Evolutionary conservation across 1,140 invertebrate genomes (phyloP).

Genomic region (Achroia grisella): DNA sequence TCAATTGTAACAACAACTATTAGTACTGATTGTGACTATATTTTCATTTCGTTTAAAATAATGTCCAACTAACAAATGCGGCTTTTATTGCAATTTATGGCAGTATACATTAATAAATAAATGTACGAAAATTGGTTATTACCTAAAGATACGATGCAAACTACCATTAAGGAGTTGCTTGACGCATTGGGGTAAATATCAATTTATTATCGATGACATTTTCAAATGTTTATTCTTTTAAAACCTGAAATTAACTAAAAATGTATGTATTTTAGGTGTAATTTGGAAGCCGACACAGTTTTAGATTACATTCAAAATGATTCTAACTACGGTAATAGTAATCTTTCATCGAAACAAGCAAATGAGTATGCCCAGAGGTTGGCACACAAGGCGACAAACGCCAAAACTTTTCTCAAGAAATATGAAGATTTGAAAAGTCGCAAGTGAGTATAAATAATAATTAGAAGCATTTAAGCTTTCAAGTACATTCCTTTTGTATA

Average conservation of each 20-base stretch:
- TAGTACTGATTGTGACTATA: too few relatives aligned
- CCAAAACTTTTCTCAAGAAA: slow-evolving; percentile 65
- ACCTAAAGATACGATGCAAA: slow-evolving; percentile 60
- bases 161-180: slow-evolving; percentile 65
- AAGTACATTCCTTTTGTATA: too few relatives aligned
- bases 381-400: slow-evolving; percentile 55
- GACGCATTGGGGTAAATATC: slow-evolving; percentile 59
- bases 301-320: slow-evolving; percentile 70
- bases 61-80: slow-evolving; percentile 13
- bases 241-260: slow-evolving; percentile 13
- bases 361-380: slow-evolving; percentile 65
- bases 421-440: slow-evolving; percentile 65
- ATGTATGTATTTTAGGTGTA: slow-evolving; percentile 58
- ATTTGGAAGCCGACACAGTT: slow-evolving; percentile 64
- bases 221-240: slow-evolving; percentile 1
- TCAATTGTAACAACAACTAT: too few relatives aligned
- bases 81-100: slow-evolving; percentile 19
- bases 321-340: slow-evolving; percentile 64
- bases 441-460: slow-evolving; percentile 40
- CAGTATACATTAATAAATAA: slow-evolving; percentile 27
- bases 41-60: too few relatives aligned
- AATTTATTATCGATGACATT: background rate
- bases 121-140: slow-evolving; percentile 62
- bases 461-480: too few relatives aligned
- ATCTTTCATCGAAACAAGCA: slow-evolving; percentile 58